Evolutionary conservation across 2,797 vertebrate genomes (phyloP).

Genomic region (Chelmon rostratus): DNA sequence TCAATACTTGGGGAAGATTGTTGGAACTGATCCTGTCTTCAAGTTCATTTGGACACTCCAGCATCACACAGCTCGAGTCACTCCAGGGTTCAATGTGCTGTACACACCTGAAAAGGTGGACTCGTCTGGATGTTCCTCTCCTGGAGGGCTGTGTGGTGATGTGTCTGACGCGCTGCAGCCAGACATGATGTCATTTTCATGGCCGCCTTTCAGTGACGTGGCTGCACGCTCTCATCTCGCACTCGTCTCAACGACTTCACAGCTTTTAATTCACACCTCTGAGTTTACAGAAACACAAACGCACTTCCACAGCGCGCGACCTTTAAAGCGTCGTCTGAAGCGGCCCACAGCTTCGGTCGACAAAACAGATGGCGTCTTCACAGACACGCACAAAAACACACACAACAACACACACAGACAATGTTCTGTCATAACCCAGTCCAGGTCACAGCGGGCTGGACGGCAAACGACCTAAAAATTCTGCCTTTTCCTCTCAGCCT

Average conservation of each 20-base stretch:
- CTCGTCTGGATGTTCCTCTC: not conserved
- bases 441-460: slow-evolving; percentile 12
- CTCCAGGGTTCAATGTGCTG: too few relatives aligned
- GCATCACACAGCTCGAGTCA: too few relatives aligned
- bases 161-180: not conserved
- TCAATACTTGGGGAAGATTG: too few relatives aligned
- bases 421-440: not conserved
- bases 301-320: too few relatives aligned
- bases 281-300: too few relatives aligned
- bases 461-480: slow-evolving; percentile 11
- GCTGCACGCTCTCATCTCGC: too few relatives aligned
- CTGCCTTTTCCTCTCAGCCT: slow-evolving; percentile 11
- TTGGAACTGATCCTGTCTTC: too few relatives aligned
- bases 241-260: too few relatives aligned
- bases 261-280: too few relatives aligned
- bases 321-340: not conserved
- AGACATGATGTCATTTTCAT: not conserved
- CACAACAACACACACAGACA: slow-evolving; percentile 13
- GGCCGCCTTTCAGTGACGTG: not conserved
- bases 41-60: too few relatives aligned
- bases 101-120: too few relatives aligned
- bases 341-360: slow-evolving; percentile 15
- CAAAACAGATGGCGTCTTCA: slow-evolving; percentile 34
- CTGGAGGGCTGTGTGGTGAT: not conserved
- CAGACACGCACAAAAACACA: not conserved